Percentiles rank a stretch among this genome's conserved stretches.
Conservation (phyloP, 2,888 invertebrate genomes). For the Idaea biselata region DNA sequence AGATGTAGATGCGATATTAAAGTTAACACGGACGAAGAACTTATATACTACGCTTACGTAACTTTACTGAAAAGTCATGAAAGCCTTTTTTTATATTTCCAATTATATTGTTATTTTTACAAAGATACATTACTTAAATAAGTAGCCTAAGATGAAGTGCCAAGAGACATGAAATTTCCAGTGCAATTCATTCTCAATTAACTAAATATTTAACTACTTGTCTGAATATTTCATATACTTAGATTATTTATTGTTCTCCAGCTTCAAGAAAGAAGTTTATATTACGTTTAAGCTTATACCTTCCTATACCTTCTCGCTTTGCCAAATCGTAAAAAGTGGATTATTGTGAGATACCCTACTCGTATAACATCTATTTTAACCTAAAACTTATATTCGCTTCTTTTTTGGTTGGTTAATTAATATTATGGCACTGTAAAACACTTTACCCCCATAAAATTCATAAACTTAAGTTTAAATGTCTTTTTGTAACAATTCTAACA, state of each 20-base stretch:
- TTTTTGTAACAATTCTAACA: not conserved
- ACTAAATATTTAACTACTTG: conserved; percentile 40
- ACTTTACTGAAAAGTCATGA: not conserved
- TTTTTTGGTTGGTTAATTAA: not conserved
- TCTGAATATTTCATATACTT: conserved; percentile 36
- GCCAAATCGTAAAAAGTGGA: conserved; percentile 36
- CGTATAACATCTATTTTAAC: conserved; percentile 34
- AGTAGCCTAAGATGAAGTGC: conserved; percentile 75
- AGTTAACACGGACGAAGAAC: not conserved
- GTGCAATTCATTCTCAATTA: conserved; percentile 74
- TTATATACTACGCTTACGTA: not conserved
- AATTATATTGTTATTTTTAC: conserved; percentile 19
- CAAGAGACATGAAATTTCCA: conserved; percentile 69
- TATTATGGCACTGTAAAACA: not conserved
- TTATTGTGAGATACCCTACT: conserved; percentile 48
- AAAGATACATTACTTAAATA: conserved; percentile 36
- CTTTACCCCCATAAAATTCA: not conserved
- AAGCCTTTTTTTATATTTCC: conserved; percentile 10
- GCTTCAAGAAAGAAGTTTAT: conserved; percentile 13
- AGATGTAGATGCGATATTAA: not conserved
- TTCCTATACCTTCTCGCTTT: conserved; percentile 46
- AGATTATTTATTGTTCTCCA: conserved; percentile 11
- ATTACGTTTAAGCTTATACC: conserved; percentile 31
- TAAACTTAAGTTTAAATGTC: not conserved
- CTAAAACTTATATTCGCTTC: not conserved